A percentile compares a stretch with the other conserved stretches of the same genome.
These are phyloP conservation scores for Chelon auratus DNA, from an alignment of 2,797 vertebrate genomes.

Conservation along the genomic window DNA sequence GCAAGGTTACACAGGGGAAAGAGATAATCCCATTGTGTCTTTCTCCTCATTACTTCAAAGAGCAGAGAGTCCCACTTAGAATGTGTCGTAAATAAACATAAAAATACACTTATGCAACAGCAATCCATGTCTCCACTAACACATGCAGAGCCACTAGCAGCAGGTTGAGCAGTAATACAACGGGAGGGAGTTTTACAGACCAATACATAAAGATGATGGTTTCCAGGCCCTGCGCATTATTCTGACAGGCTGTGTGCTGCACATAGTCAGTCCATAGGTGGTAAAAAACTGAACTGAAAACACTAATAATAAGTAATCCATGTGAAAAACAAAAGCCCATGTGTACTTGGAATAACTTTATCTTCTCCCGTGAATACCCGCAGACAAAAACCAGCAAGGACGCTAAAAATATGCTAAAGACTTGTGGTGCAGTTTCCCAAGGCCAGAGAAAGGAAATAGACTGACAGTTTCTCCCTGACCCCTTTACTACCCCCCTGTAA, in stretches of 20 bases:
- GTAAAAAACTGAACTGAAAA: slow-evolving; percentile 24
- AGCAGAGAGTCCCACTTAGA: no score
- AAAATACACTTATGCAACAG: not conserved
- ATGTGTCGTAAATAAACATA: not conserved
- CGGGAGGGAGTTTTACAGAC: slow-evolving; percentile 67
- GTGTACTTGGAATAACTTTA: slow-evolving; percentile 67
- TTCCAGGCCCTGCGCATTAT: slow-evolving; percentile 75
- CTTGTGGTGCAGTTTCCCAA: slow-evolving; percentile 87
- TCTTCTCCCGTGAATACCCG: slow-evolving; percentile 69
- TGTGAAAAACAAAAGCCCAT: slow-evolving; percentile 73
- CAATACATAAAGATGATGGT: slow-evolving; percentile 77
- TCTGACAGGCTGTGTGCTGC: slow-evolving; percentile 55
- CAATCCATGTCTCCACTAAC: not conserved
- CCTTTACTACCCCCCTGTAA: slow-evolving; percentile 79
- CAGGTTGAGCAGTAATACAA: slow-evolving; percentile 68
- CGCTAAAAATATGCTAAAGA: slow-evolving; percentile 82
- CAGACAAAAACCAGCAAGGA: slow-evolving; percentile 71
- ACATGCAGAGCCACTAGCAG: slow-evolving; percentile 40
- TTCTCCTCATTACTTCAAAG: not conserved
- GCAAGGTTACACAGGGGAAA: no score
- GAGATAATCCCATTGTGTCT: not conserved
- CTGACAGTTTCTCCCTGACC: slow-evolving; percentile 87
- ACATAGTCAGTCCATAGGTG: slow-evolving; percentile 35
- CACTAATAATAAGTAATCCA: slow-evolving; percentile 73
- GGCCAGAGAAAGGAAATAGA: slow-evolving; percentile 88